These are phyloP conservation scores for Xanthia icteritia DNA, from an alignment of 2,888 invertebrate species.

Conservation along the genomic window DNA sequence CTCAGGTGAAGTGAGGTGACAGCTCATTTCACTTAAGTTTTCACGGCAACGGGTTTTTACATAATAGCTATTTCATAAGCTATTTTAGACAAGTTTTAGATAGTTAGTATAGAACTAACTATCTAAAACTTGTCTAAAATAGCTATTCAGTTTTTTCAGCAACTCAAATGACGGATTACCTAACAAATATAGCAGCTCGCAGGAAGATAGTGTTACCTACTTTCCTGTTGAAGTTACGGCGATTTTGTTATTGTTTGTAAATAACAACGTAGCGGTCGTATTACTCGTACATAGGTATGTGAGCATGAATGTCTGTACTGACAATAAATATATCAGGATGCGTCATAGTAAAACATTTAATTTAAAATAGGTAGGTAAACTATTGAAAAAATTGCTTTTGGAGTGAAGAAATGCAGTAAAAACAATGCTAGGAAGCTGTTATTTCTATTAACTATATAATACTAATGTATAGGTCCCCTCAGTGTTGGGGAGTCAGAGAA, in stretches of 20 bases:
- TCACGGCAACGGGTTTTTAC: too few species aligned
- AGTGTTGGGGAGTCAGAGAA: neutral
- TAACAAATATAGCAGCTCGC: neutral
- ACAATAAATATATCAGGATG: conserved; percentile 20
- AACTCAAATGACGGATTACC: neutral
- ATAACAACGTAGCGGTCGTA: conserved; percentile 20
- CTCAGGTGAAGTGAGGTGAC: too few species aligned
- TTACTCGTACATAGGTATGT: conserved; percentile 2
- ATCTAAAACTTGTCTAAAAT: too few species aligned
- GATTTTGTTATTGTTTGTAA: conserved; percentile 42
- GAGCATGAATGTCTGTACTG: neutral
- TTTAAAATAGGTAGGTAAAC: neutral
- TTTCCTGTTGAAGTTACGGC: conserved; percentile 27
- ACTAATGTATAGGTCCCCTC: too few species aligned
- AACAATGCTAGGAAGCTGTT: neutral
- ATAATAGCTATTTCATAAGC: too few species aligned
- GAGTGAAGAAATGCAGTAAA: neutral
- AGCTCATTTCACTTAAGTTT: too few species aligned
- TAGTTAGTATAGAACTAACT: too few species aligned
- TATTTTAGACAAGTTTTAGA: neutral
- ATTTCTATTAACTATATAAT: neutral
- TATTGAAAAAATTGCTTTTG: neutral
- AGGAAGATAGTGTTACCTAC: conserved; percentile 24
- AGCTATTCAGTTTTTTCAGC: neutral
- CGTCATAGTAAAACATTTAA: neutral